Base-by-base conservation (phyloP, 2,797 vertebrate genomes). In the Zenarchopterus dispar region DNA sequence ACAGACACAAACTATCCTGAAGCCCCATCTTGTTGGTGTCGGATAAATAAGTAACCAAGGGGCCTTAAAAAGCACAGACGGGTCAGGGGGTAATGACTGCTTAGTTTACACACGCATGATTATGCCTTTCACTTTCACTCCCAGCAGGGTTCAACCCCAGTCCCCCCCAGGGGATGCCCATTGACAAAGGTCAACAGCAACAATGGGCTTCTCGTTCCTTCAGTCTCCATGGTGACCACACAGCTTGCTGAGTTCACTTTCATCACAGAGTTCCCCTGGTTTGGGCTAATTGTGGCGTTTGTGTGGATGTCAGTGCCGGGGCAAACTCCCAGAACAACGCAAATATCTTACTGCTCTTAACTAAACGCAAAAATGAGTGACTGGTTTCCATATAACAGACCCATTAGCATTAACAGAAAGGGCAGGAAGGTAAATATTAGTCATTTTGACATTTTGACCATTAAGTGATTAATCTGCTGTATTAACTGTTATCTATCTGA, bases 251-350 rank as follows among this genome's bases (percentile, higher is more conserved):
- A 68, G 81, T 87, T 82, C 81, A 70, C 74, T 86, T 85, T 85
- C 81, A 86, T 77, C 67, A 42, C 26, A 60, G 75, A 73, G 41
- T 58, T 81, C 77, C 70, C 60, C 59, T 41, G 78, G 81, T 70
- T 60, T 51, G 75, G 81, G 84, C 86, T 90, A 88, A 90, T 88
- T 91, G 85, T 75, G 7, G 66, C 75, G 83, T 88, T 90, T 85
- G 75, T 71, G 81, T 81, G 17, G 78, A 58, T 82, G 81, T 84
- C 81, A 78, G 64, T 5, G 67, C 54, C 36, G 39, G 41, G 84
- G 70, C 75, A 73, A 84, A 87, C 81, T 86, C 85, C 84, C 85
- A 78, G 75, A 67, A 21, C 73, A 59, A 71, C 16, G 51, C 71
- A 85, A 85, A 87, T 85, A 90, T 90, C 82, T 84, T 21, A 76